Percentiles rank a stretch among this genome's conserved stretches.
phyloP scores from a whole-genome alignment of 2,888 invertebrate species.

The Drosophila paucipuncta region DNA sequence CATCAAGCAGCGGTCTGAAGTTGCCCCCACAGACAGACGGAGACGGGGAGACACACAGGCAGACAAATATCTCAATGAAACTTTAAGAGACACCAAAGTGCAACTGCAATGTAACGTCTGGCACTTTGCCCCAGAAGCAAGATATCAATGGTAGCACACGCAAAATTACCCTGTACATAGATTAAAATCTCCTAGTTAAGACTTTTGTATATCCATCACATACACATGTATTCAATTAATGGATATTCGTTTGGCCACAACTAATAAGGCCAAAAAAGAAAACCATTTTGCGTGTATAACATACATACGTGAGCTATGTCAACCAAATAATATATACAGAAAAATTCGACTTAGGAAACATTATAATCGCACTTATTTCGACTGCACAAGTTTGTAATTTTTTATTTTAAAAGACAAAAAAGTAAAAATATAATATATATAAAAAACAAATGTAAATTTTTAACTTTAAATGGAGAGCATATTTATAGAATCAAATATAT shows the following conservation, averaged over 20 bases:
- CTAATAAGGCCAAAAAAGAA: neutral
- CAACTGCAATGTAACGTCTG: slow-evolving; percentile 28
- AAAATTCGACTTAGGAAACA: neutral
- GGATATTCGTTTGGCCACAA: neutral
- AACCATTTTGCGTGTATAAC: no score
- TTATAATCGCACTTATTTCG: neutral
- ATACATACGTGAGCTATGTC: no score
- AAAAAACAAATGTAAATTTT: neutral
- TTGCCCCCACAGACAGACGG: slow-evolving; percentile 7
- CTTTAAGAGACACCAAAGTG: slow-evolving; percentile 29
- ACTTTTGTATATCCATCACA: neutral
- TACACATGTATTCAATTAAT: neutral
- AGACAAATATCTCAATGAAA: slow-evolving; percentile 52
- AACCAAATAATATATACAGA: neutral
- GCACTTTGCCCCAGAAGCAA: slow-evolving; percentile 18
- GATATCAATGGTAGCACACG: neutral
- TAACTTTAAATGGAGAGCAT: neutral
- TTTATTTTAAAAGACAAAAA: neutral
- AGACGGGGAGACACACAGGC: neutral
- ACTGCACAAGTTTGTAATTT: neutral
- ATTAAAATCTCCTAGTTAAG: neutral
- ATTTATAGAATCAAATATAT: neutral
- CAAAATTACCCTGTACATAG: neutral
- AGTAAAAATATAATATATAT: neutral
- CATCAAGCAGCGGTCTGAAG: slow-evolving; percentile 7